These are phyloP conservation scores for Neoaliturus tenellus DNA, from an alignment of 2,888 invertebrate species.

Conservation along the genomic window DNA sequence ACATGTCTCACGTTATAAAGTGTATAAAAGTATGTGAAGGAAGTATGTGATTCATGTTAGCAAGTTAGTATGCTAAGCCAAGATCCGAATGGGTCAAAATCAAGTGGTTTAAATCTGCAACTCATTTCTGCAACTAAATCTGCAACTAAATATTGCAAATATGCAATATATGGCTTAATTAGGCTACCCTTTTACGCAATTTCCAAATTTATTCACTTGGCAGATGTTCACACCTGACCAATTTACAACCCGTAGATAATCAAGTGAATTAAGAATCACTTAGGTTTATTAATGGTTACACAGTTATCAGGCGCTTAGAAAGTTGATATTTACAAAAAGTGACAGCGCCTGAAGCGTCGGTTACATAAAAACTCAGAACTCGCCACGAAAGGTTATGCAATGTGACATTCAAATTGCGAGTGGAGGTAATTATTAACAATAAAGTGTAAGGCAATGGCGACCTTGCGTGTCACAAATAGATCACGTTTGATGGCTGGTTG, in stretches of 20 bases:
- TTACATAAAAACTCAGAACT: constrained; percentile 7
- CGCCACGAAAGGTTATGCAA: background rate
- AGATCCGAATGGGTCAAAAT: no score
- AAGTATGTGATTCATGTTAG: no score
- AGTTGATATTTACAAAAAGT: constrained; percentile 39
- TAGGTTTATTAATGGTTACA: constrained; percentile 33
- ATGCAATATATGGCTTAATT: no score
- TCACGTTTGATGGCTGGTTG: no score
- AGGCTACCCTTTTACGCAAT: no score
- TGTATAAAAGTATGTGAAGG: no score
- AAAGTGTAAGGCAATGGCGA: background rate
- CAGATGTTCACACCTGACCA: background rate
- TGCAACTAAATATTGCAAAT: no score
- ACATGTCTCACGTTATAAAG: no score
- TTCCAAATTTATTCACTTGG: background rate
- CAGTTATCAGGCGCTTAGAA: constrained; percentile 12
- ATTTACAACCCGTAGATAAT: background rate
- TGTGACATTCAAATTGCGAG: background rate
- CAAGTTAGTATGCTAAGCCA: no score
- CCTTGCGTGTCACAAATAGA: background rate
- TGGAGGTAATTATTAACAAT: background rate
- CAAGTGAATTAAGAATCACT: constrained; percentile 25
- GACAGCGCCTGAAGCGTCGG: background rate
- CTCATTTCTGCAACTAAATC: no score
- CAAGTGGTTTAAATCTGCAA: no score